Base-by-base conservation (phyloP, 2,113 vertebrate genomes). In the Ptilonorhynchus violaceus region DNA sequence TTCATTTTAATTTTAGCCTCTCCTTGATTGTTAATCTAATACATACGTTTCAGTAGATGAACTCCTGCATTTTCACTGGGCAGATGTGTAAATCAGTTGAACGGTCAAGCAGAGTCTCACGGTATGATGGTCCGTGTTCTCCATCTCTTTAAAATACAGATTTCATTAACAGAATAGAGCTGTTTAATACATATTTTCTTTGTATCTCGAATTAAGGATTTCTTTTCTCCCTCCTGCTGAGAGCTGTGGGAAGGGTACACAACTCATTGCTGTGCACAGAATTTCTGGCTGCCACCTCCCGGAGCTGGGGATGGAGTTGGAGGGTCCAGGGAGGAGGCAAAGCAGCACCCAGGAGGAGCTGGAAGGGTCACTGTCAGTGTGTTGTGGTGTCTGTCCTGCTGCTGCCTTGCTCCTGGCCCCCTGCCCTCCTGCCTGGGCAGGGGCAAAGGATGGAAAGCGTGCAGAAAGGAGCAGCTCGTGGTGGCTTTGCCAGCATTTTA, bases 1-100 rank as follows among this genome's bases (percentile, higher is more conserved):
- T 52, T 84, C 66, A 70, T 91, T 94, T 88, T 79, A 85, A 85
- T 91, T 96, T 95, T 95, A 77, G n/a, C 63, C 53, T 85, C 92
- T 93, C 95, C 85, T 69, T 67, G 50, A 83, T 88, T 92, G 67
- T 68, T 95, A 94, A 91, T 89, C 59, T 88, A 35, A 52, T 21
- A 25, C 53, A 46, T 85, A 64, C 6, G 3, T 94, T 92, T 89
- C 69, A 33, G 73, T 81, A 55, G 88, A 84, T 63, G 69, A 89
- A 81, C 68, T 88, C 18, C 2, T 3, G 37, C 28, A n/a, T 85
- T 93, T 82, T 87, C 44, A 23, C 52, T 47, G 56, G 91, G 64
- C 11, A 20, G 86, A 37, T 85, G 76, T 70, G 66, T 96, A 84
- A 94, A 95, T 95, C 84, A 74, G 89, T 63, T 35, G 75, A 91